Percentiles rank a stretch among this genome's conserved stretches.
Evolutionary conservation across 2,888 invertebrate genomes (phyloP).

Genomic region (Amiota communis): DNA sequence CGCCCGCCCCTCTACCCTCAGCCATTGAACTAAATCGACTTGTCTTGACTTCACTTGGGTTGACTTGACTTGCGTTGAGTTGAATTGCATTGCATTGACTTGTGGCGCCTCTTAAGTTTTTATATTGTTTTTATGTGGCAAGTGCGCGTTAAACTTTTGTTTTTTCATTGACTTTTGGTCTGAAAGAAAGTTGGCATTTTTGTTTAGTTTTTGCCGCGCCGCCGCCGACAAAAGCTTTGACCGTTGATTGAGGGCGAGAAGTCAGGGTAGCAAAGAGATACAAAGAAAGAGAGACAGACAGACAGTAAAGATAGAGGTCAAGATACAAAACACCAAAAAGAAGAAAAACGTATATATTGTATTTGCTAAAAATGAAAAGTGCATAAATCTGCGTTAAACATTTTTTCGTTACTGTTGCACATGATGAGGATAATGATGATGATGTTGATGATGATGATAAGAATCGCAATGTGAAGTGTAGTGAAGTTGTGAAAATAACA

Average conservation of each 20-base stretch:
- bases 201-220: slow-evolving; percentile 2
- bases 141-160: neutral
- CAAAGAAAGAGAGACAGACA: too few relatives aligned
- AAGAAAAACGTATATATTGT: neutral
- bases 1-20: too few relatives aligned
- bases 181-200: slow-evolving; percentile 36
- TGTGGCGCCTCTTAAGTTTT: slow-evolving; percentile 15
- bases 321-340: too few relatives aligned
- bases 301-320: too few relatives aligned
- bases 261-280: too few relatives aligned
- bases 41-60: too few relatives aligned
- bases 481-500: slow-evolving; percentile 45
- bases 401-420: slow-evolving; percentile 30
- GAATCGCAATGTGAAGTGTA: slow-evolving; percentile 51
- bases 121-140: slow-evolving; percentile 4
- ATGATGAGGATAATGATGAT: too few relatives aligned
- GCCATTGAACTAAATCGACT: too few relatives aligned
- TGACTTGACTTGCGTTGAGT: too few relatives aligned
- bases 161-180: neutral
- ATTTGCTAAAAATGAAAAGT: slow-evolving; percentile 59
- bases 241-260: too few relatives aligned
- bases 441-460: slow-evolving; percentile 43
- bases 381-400: slow-evolving; percentile 56
- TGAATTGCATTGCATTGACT: neutral
- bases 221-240: too few relatives aligned